phyloP scores from a whole-genome alignment of 1,140 invertebrate species.

The Drosophila equinoxialis region DNA sequence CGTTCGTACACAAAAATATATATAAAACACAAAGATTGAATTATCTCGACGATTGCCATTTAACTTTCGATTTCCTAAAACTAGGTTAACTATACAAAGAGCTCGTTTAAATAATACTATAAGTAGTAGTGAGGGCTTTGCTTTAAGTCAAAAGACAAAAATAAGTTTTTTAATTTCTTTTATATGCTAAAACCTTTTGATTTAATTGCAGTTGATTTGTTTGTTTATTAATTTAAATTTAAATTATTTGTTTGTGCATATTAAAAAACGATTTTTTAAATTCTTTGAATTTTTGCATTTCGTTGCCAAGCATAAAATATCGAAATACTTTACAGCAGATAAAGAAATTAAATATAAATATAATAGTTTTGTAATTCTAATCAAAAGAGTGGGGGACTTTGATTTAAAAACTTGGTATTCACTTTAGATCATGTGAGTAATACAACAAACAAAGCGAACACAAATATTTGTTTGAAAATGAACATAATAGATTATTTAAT shows the following conservation, averaged over 20 bases:
- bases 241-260: slow-evolving; percentile 67
- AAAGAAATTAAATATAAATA: slow-evolving; percentile 18
- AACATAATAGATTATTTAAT: slow-evolving; percentile 8
- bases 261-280: slow-evolving; percentile 47
- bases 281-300: slow-evolving; percentile 46
- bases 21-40: slow-evolving; percentile 56
- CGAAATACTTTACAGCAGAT: slow-evolving; percentile 11
- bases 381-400: slow-evolving; percentile 25
- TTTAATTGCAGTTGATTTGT: slow-evolving; percentile 6
- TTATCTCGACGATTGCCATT: slow-evolving; percentile 52
- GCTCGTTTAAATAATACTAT: slow-evolving; percentile 72
- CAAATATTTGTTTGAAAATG: slow-evolving; percentile 13
- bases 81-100: slow-evolving; percentile 54
- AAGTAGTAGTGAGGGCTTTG: slow-evolving; percentile 52
- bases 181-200: slow-evolving; percentile 1
- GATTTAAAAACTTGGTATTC: slow-evolving; percentile 15
- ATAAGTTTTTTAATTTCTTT: background rate
- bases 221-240: slow-evolving; percentile 40
- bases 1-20: slow-evolving; percentile 51
- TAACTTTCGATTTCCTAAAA: slow-evolving; percentile 43
- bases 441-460: slow-evolving; percentile 27
- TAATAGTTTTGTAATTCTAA: slow-evolving; percentile 14
- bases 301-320: slow-evolving; percentile 47
- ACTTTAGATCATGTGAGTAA: background rate
- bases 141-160: slow-evolving; percentile 45